phyloP scores from a whole-genome alignment of 2,797 vertebrate genomes.

The Karalla daura region DNA sequence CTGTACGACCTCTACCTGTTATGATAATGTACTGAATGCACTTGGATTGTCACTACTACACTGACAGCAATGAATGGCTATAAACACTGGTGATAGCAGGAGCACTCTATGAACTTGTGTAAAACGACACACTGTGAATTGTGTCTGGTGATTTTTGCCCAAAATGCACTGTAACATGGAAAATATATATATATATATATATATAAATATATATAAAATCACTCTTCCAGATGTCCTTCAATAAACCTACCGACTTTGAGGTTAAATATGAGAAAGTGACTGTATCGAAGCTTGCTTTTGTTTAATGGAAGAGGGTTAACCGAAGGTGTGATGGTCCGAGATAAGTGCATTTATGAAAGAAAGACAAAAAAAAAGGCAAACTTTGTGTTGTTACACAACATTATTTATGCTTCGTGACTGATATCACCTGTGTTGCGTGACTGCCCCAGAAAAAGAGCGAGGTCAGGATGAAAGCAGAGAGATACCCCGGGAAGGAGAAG shows the following conservation, averaged over 20 bases:
- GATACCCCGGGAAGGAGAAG: slow-evolving; percentile 51
- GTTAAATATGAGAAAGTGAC: slow-evolving; percentile 30
- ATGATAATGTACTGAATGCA: slow-evolving; percentile 66
- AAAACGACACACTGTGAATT: slow-evolving; percentile 27
- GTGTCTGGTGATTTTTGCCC: slow-evolving; percentile 31
- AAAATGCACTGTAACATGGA: slow-evolving; percentile 55
- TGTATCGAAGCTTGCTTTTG: slow-evolving; percentile 59
- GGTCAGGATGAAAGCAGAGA: slow-evolving; percentile 49
- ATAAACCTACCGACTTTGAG: slow-evolving; percentile 38
- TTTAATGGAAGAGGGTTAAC: slow-evolving; percentile 17
- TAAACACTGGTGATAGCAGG: slow-evolving; percentile 34
- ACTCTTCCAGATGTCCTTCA: slow-evolving; percentile 43
- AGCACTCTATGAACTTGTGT: slow-evolving; percentile 27
- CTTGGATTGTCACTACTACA: slow-evolving; percentile 45
- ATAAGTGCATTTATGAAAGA: slow-evolving; percentile 52
- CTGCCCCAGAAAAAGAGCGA: slow-evolving; percentile 40
- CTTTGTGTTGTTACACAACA: slow-evolving; percentile 24
- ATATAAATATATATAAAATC: slow-evolving; percentile 50
- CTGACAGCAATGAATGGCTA: slow-evolving; percentile 42
- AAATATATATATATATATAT: too few species aligned
- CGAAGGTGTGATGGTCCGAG: slow-evolving; percentile 71
- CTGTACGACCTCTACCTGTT: slow-evolving; percentile 58
- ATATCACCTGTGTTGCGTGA: slow-evolving; percentile 36
- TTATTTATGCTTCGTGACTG: slow-evolving; percentile 21
- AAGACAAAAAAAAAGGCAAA: slow-evolving; percentile 12